These are phyloP conservation scores for Homarus americanus DNA, from an alignment of 1,140 invertebrate genomes.

Conservation along the genomic window DNA sequence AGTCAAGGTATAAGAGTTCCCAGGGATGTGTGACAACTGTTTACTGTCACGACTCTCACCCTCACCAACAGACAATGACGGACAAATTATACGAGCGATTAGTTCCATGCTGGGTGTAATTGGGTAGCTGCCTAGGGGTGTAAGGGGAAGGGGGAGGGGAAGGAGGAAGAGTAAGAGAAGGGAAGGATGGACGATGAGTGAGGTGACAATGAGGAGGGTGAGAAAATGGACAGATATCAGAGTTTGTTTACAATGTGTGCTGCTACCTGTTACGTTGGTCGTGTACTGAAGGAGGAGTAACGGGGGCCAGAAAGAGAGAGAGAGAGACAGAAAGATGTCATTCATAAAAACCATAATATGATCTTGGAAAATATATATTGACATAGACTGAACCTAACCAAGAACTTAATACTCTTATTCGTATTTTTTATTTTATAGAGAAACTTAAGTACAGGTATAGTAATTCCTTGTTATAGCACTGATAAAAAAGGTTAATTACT, in stretches of 20 bases:
- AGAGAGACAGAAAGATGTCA: no score
- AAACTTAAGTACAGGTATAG: no score
- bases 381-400: no score
- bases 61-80: conserved; percentile 40
- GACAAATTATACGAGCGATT: conserved; percentile 58
- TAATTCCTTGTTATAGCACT: no score
- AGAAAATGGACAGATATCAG: no score
- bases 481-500: no score
- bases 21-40: background rate
- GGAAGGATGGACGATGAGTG: background rate
- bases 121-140: conserved; percentile 35
- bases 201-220: background rate
- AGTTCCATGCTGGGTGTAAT: conserved; percentile 61
- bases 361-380: no score
- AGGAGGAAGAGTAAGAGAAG: background rate
- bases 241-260: no score
- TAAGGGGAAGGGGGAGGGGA: background rate
- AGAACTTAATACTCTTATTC: no score
- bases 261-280: no score
- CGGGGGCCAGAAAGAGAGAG: background rate
- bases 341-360: no score
- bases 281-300: background rate
- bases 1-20: conserved; percentile 7
- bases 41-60: conserved; percentile 33
- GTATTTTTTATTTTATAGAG: no score